Evolutionary conservation across 2,113 vertebrate species (phyloP).

Genomic region (Stomatorhinus ivindoensis): DNA sequence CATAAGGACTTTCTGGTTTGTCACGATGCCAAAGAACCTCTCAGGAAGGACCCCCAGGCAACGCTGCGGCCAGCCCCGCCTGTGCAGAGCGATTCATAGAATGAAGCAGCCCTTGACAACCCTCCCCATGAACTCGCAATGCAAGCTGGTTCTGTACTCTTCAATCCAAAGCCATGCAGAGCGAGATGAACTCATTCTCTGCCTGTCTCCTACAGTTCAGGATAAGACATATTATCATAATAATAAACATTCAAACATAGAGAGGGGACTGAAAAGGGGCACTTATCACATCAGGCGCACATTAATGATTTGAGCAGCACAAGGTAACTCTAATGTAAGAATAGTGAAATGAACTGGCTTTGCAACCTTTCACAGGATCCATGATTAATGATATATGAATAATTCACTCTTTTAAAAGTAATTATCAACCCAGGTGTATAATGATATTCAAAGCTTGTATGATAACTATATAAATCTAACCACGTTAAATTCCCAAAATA

Average conservation of each 20-base stretch:
- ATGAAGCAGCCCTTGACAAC: not conserved
- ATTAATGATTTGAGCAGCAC: constrained; percentile 4
- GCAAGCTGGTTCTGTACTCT: not conserved
- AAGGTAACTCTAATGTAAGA: not conserved
- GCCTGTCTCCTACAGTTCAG: not conserved
- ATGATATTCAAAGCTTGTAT: constrained; percentile 18
- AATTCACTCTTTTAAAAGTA: constrained; percentile 24
- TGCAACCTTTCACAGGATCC: constrained; percentile 21
- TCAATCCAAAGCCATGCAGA: not conserved
- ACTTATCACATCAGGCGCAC: not conserved
- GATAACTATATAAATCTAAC: not conserved
- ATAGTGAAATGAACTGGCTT: constrained; percentile 16
- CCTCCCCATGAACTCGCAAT: not conserved
- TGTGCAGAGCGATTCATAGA: not conserved
- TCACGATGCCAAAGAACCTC: not conserved
- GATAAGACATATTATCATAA: constrained; percentile 1
- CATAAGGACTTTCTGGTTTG: not conserved
- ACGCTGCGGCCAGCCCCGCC: not conserved
- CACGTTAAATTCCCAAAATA: constrained; percentile 17
- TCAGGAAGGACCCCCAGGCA: not conserved
- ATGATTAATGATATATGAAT: constrained; percentile 28
- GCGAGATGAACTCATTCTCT: not conserved
- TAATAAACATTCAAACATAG: not conserved
- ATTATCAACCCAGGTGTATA: constrained; percentile 12
- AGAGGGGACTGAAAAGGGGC: not conserved